Evolutionary conservation across 2,113 vertebrate genomes (phyloP).

Genomic region (Eclectus roratus): DNA sequence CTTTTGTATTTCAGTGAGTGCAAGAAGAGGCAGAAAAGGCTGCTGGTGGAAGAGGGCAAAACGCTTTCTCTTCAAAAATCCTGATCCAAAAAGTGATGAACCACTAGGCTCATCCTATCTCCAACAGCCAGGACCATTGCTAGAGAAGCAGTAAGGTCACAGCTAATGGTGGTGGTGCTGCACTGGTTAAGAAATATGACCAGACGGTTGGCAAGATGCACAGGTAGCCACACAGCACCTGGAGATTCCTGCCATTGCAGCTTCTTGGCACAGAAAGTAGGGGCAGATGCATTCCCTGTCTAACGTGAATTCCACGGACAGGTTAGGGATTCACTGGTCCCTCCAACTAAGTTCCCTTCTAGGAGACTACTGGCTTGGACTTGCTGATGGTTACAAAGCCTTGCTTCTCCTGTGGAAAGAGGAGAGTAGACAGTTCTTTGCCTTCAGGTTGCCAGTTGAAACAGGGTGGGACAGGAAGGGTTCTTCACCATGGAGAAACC

Average conservation of each 20-base stretch:
- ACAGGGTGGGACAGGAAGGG: rapidly evolving
- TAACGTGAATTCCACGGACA: background rate
- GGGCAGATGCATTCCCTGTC: background rate
- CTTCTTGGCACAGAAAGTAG: background rate
- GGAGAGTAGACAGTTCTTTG: background rate
- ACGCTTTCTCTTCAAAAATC: background rate
- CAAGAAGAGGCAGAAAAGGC: background rate
- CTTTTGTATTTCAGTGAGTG: background rate
- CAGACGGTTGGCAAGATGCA: background rate
- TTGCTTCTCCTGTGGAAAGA: background rate
- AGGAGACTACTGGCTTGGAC: background rate
- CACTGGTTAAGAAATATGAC: background rate
- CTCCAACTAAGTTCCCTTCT: background rate
- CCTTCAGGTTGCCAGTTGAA: background rate
- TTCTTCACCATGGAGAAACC: background rate
- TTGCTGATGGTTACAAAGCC: background rate
- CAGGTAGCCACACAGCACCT: background rate
- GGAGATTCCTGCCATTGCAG: background rate
- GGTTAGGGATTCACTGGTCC: background rate
- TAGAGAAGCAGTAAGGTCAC: background rate
- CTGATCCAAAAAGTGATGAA: background rate
- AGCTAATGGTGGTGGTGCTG: background rate
- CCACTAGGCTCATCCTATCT: background rate
- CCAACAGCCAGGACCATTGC: background rate
- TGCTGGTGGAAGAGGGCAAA: background rate